Conservation (phyloP, 2,797 vertebrate genomes). For the Periophthalmus magnuspinnatus region DNA sequence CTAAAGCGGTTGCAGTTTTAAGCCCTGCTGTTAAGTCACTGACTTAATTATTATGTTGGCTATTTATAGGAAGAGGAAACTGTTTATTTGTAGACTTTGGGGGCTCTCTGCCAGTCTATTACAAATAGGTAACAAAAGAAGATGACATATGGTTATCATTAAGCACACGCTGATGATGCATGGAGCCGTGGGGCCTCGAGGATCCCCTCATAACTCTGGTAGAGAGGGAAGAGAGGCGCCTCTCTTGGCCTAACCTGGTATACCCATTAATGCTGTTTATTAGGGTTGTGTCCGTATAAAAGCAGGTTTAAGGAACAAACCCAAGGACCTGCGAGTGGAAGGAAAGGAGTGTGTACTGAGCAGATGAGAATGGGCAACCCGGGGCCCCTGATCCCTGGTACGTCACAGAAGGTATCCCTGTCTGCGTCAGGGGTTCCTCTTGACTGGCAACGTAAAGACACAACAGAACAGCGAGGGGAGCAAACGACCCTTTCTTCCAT, state of each 20-base stretch:
- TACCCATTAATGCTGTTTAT: conserved; percentile 70
- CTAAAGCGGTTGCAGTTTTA: neutral
- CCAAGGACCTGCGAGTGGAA: conserved; percentile 16
- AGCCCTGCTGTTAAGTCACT: conserved; percentile 37
- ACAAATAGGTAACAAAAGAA: conserved; percentile 31
- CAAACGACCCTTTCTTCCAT: conserved; percentile 74
- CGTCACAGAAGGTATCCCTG: conserved; percentile 79
- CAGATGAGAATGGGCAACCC: conserved; percentile 41
- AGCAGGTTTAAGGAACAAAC: conserved; percentile 52
- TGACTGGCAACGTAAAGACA: conserved; percentile 68
- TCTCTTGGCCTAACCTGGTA: conserved; percentile 41
- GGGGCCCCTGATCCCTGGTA: conserved; percentile 60
- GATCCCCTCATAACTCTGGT: conserved; percentile 56
- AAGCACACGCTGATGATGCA: conserved; percentile 16
- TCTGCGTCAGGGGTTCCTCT: conserved; percentile 79
- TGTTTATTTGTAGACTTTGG: conserved; percentile 25
- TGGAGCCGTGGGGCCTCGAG: conserved; percentile 35
- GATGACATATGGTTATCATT: conserved; percentile 20
- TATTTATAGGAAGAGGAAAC: conserved; percentile 31
- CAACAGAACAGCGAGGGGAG: conserved; percentile 51
- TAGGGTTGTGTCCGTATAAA: conserved; percentile 64
- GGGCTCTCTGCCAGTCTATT: conserved; percentile 22
- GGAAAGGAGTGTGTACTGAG: conserved; percentile 47
- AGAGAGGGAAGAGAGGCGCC: conserved; percentile 45
- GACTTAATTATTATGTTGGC: conserved; percentile 31